Evolutionary conservation across 2,113 vertebrate species (phyloP).

Genomic region (Polyodon spathula): DNA sequence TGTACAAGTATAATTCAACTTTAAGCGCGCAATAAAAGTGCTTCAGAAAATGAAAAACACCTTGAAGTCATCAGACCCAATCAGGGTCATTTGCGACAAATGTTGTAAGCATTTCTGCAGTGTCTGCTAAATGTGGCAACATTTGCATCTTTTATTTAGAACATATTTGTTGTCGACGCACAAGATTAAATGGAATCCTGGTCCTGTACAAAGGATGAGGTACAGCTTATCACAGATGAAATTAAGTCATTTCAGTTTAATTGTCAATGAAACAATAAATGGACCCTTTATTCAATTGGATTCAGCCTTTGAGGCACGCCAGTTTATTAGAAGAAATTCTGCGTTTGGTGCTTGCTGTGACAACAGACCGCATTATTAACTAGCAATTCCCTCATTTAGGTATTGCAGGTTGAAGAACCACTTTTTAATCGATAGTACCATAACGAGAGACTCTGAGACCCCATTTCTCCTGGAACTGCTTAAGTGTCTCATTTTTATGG

Average conservation of each 20-base stretch:
- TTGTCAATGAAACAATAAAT: constrained; percentile 11
- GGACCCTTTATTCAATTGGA: constrained; percentile 17
- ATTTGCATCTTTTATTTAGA: constrained; percentile 6
- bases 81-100: no score
- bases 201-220: not conserved
- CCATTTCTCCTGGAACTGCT: not conserved
- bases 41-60: no score
- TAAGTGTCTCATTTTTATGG: not conserved
- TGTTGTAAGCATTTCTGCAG: not conserved
- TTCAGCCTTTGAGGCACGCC: constrained; percentile 4
- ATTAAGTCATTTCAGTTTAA: constrained; percentile 7
- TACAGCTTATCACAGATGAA: not conserved
- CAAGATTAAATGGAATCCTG: not conserved
- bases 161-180: constrained; percentile 8
- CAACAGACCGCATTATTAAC: constrained; percentile 13
- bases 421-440: not conserved
- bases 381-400: not conserved
- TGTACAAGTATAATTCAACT: no score
- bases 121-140: constrained; percentile 3
- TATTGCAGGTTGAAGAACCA: not conserved
- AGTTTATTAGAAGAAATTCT: not conserved
- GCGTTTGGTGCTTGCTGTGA: not conserved
- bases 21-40: no score
- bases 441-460: not conserved
- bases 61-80: no score